Evolutionary conservation across 2,888 invertebrate genomes (phyloP).

Genomic region (Agriopis leucophaearia): DNA sequence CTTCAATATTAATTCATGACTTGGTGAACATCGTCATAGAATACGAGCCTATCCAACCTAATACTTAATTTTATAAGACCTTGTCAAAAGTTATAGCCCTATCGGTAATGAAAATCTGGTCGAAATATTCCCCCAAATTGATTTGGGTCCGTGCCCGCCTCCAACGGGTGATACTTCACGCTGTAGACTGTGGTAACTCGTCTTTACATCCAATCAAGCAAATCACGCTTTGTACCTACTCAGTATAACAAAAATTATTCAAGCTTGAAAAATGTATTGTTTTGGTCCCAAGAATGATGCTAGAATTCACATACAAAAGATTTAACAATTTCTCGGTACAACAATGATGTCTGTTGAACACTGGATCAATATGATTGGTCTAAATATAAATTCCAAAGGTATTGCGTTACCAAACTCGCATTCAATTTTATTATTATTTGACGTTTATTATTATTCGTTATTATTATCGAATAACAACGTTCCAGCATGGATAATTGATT

Average conservation of each 20-base stretch:
- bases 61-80: slow-evolving; percentile 27
- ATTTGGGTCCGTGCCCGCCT: slow-evolving; percentile 21
- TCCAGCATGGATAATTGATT: no score
- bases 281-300: background rate
- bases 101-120: slow-evolving; percentile 35
- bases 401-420: no score
- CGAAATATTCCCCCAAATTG: slow-evolving; percentile 26
- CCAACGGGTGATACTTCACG: slow-evolving; percentile 18
- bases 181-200: slow-evolving; percentile 14
- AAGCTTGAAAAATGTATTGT: background rate
- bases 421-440: no score
- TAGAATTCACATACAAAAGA: background rate
- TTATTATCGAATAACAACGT: no score
- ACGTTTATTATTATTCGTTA: no score
- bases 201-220: slow-evolving; percentile 5
- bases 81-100: slow-evolving; percentile 30
- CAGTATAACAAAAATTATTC: background rate
- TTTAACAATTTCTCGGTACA: background rate
- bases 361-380: no score
- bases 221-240: slow-evolving; percentile 8
- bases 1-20: slow-evolving; percentile 7
- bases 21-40: slow-evolving; percentile 7
- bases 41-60: slow-evolving; percentile 6
- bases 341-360: background rate
- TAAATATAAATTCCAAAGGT: no score